These are phyloP conservation scores for Syngnathus floridae DNA, from an alignment of 2,113 vertebrate genomes.

Conservation along the genomic window DNA sequence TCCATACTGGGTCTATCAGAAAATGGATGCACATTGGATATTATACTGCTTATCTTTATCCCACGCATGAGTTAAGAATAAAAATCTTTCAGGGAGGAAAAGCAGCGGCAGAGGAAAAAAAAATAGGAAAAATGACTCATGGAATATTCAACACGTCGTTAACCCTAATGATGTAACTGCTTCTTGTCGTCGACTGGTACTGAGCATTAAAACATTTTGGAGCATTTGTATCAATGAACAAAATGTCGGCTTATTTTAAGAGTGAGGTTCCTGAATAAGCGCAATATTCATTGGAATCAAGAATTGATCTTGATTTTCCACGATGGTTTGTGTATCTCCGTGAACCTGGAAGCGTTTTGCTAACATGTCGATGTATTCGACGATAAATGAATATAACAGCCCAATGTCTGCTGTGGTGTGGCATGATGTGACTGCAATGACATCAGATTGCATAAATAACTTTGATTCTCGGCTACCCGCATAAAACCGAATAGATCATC, in stretches of 20 bases:
- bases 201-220: constrained; percentile 7
- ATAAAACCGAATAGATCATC: neutral
- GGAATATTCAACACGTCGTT: constrained; percentile 28
- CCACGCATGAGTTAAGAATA: constrained; percentile 8
- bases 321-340: neutral
- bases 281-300: neutral
- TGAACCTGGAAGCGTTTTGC: neutral
- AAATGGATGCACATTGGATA: neutral
- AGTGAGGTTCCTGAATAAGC: neutral
- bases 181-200: constrained; percentile 20
- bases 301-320: neutral
- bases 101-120: constrained; percentile 11
- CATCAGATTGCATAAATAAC: constrained; percentile 2
- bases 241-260: neutral
- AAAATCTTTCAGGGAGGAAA: constrained; percentile 20
- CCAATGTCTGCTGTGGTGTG: neutral
- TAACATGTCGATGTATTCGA: neutral
- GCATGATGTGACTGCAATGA: neutral
- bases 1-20: neutral
- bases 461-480: neutral
- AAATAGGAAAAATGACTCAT: constrained; percentile 29
- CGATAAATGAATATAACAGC: neutral
- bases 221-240: constrained; percentile 6
- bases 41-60: constrained; percentile 24
- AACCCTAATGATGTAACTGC: constrained; percentile 19